Evolutionary conservation across 2,113 vertebrate species (phyloP).

Genomic region (Seriola quinqueradiata): DNA sequence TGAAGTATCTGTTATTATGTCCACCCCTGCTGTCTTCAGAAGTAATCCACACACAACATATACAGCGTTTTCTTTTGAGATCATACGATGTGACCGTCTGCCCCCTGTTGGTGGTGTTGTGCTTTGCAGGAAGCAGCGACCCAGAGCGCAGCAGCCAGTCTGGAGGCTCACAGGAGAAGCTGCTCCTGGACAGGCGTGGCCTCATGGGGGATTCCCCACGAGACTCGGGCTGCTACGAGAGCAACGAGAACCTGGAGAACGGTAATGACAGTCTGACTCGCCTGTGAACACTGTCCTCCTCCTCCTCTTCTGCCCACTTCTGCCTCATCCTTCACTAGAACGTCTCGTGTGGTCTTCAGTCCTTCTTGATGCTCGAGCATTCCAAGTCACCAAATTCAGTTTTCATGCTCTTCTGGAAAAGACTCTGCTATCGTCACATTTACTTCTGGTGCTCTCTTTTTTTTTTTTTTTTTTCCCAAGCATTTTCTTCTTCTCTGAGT

Average conservation of each 20-base stretch:
- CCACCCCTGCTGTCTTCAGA: neutral
- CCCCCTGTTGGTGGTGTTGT: constrained; percentile 56
- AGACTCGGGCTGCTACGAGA: constrained; percentile 98
- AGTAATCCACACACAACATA: neutral
- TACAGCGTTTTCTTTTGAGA: neutral
- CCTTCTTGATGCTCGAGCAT: constrained; percentile 49
- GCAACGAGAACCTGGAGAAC: constrained; percentile 95
- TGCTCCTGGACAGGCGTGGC: constrained; percentile 86
- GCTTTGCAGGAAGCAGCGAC: constrained; percentile 92
- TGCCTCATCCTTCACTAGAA: constrained; percentile 60
- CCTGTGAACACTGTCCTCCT: constrained; percentile 63
- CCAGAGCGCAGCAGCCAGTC: constrained; percentile 82
- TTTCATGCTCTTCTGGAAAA: constrained; percentile 51
- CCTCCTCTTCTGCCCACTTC: constrained; percentile 40
- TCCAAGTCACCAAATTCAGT: constrained; percentile 44
- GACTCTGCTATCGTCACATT: constrained; percentile 45
- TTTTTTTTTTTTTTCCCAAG: neutral
- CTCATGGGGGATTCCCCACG: constrained; percentile 89
- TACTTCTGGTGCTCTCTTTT: constrained; percentile 15
- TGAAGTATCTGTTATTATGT: neutral
- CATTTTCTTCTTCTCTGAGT: constrained; percentile 36
- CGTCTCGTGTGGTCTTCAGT: constrained; percentile 47
- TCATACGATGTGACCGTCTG: constrained; percentile 15
- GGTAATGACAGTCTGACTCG: constrained; percentile 85
- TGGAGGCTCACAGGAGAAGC: constrained; percentile 91